Evolutionary conservation across 2,888 invertebrate genomes (phyloP), one percentile per base, ranked within the genome.

Genomic region (Scaptomyza parva): DNA sequence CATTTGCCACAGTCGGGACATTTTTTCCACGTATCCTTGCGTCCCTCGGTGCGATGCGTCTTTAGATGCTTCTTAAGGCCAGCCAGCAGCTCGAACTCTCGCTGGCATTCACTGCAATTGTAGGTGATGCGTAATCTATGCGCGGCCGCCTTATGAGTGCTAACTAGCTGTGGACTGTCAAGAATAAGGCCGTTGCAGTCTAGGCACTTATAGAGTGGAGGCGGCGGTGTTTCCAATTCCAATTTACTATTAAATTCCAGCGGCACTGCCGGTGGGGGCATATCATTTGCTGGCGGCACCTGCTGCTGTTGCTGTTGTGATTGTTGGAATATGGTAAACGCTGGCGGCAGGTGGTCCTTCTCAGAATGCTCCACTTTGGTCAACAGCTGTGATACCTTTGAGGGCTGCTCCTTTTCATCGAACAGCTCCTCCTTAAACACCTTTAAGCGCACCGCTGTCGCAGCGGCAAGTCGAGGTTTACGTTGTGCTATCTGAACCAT

Each of bases 1-100:
- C 90, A 90, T 73, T 92, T 92, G 28, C 92, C 92, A 64, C 92
- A 92, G 51, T 91, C 91, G 0, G 91, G 90, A 60, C 92, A 92
- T 63, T 91, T 90, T 55, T 90, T 90, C 89, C 91, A 90, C n/a
- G 89, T 88, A 59, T 91, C 90, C 61, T 89, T 90, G 6, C 91
- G 88, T 0, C 88, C 79, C 58, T 89, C 90, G 2, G 70, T 79
- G 22, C 91, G 89, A 75, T 92, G 91, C 14, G 90, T 89, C 61
- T 91, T 91, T 2, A 88, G 65, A 57, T 92, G 92, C 69, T 91
- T 91, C 57, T 91, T 91, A 0, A 91, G 76, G 1, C 88, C 88
- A 4, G 88, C 86, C 30, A 90, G 82, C 44, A 88, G 74, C 40
- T 88, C 89, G 58, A 91, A 91, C 54, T 91, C 90, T 1, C 85